Base-by-base conservation (phyloP, 2,888 invertebrate genomes). In the Mythimna ferrago region DNA sequence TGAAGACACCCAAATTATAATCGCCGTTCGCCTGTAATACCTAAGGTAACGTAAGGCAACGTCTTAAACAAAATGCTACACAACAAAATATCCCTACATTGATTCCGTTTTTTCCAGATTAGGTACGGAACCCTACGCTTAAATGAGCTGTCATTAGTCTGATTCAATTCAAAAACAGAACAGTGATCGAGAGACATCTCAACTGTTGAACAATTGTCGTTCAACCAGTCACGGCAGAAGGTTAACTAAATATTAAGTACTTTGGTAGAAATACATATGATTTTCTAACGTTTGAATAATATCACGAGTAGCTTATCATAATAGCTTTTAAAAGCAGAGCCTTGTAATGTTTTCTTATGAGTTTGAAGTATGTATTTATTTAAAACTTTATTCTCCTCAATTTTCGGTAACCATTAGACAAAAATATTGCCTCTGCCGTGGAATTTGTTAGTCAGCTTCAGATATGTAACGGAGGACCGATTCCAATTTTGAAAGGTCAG, bases 281-380 rank as follows among this genome's bases (percentile, higher is more conserved):
- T 58, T 58, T 66, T 32, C n/a, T 63, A 63, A 63, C 32, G 53
- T n/a, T 62, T 26, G 65, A 70, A 57, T 63, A 77, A 62, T 38
- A 66, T 56, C 32, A 58, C 16, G 19, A 66, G 21, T 32, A 38
- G 16, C 21, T 70, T 71, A 38, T 6, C 38, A 71, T 54, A 62
- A 71, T 63, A 54, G 32, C 38, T 60, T 41, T 16, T 35, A 16
- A 57, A 57, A 44, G 11, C 19, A 53, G 44, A 58, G 11, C 26
- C 4, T 60, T 73, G 35, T 53, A 38, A 54, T 65, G 26, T 73
- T 73, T 65, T 26, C 44, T 26, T 73, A 16, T 7, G 35, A 44
- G 14, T 57, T 44, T 64, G 14, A 19, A 72, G 53, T 26, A 70
- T 21, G 21, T 38, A 60, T 60, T 60, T 60, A 38, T 19, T 32